Evolutionary conservation across 2,113 vertebrate genomes (phyloP).

Genomic region (Malurus cyaneus): DNA sequence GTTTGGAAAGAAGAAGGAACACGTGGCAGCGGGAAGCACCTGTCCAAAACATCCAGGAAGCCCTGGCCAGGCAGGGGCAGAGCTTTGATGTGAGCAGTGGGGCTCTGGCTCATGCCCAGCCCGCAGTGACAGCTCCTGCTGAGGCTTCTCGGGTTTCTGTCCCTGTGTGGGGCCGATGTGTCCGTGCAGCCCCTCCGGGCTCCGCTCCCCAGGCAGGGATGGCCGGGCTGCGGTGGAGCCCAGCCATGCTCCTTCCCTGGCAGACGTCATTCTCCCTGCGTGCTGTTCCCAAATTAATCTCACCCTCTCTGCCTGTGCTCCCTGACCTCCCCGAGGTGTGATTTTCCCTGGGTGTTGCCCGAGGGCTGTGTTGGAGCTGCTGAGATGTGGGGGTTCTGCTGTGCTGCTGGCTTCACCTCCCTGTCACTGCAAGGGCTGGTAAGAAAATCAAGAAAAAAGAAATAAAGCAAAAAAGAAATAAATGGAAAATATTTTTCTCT

Average conservation of each 20-base stretch:
- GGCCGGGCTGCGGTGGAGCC: rapidly evolving
- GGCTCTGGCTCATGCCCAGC: rapidly evolving
- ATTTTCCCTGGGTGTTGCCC: neutral
- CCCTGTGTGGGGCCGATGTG: neutral
- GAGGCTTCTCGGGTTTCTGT: neutral
- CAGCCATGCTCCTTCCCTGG: neutral
- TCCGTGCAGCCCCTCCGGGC: rapidly evolving
- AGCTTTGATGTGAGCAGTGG: rapidly evolving
- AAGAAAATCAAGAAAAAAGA: neutral
- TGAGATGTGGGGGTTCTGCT: neutral
- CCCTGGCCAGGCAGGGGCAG: neutral
- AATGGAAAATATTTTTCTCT: neutral
- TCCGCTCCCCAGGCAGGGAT: neutral
- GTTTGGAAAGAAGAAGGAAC: neutral
- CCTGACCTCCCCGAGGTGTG: neutral
- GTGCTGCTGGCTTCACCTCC: neutral
- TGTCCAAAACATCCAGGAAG: neutral
- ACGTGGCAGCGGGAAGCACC: neutral
- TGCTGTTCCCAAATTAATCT: neutral
- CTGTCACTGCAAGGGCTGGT: neutral
- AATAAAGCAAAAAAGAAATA: neutral
- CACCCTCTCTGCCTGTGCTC: neutral
- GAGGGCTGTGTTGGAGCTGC: conserved; percentile 13
- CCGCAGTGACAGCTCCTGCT: neutral
- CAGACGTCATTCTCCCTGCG: neutral